phyloP scores from a whole-genome alignment of 30 jellyfish, hydroid and myxozoan genomes.

The Chironex yamaguchii region DNA sequence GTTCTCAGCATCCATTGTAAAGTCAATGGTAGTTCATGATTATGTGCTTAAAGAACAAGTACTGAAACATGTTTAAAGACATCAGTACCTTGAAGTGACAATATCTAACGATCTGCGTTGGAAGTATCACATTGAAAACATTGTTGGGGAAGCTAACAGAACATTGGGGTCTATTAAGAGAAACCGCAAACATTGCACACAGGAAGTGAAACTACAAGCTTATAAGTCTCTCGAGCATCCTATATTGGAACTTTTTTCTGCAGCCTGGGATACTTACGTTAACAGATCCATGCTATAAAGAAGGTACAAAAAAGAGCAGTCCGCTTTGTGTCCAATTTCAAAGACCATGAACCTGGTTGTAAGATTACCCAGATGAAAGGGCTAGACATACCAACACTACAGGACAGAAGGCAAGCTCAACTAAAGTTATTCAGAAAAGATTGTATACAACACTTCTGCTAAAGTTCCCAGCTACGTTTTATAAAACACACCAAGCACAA shows the following conservation, averaged over 20 bases:
- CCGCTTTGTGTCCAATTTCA: slow-evolving; percentile 31
- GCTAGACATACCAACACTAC: no score
- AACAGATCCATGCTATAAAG: not conserved
- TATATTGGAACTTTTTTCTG: slow-evolving; percentile 34
- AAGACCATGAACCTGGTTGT: no score
- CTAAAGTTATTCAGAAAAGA: no score
- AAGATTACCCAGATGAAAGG: no score
- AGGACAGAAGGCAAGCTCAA: no score
- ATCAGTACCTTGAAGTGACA: slow-evolving; percentile 54
- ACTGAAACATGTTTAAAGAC: slow-evolving; percentile 33
- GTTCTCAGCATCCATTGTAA: slow-evolving; percentile 3
- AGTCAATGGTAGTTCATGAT: slow-evolving; percentile 22
- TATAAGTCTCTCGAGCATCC: slow-evolving; percentile 43
- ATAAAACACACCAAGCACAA: no score
- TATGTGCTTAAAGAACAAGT: slow-evolving; percentile 27
- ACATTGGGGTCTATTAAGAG: slow-evolving; percentile 29
- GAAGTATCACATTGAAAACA: slow-evolving; percentile 39
- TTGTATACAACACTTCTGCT: no score
- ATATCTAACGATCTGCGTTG: slow-evolving; percentile 50
- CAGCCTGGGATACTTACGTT: slow-evolving; percentile 63
- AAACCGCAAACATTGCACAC: slow-evolving; percentile 44
- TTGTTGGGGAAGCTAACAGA: slow-evolving; percentile 51
- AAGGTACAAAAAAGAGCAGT: slow-evolving; percentile 19
- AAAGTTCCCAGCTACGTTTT: no score
- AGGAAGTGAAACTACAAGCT: slow-evolving; percentile 54